Evolutionary conservation across 2,888 invertebrate species (phyloP), one percentile per base, ranked within the genome.

Genomic region (Atethmia centrago): DNA sequence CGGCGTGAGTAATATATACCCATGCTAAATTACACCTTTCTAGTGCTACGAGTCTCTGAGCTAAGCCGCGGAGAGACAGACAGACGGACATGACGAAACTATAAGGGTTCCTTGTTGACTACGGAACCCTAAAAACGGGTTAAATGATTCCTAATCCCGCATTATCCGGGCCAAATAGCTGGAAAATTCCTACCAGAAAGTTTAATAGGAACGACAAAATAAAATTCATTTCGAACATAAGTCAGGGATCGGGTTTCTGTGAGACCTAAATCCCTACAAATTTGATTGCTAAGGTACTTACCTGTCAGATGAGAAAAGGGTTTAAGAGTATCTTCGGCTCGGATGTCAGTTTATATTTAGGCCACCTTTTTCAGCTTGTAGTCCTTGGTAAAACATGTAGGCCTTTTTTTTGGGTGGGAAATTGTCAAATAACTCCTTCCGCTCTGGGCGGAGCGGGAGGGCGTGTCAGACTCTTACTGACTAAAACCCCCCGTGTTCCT

Each of bases 141-240:
- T 40, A 51, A 58, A 64, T 53, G 79, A 59, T 59, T 55, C 25
- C 45, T 67, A 61, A 79, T 51, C 53, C 53, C 49, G 28, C 51
- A 49, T 80, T 68, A 68, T 68, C 49, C 80, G 51, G 55, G 0
- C 28, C 72, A 55, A 63, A 55, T 59, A 67, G 28, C 56, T 25
- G 84, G 59, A 72, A 72, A 80, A 72, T 68, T 58, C 31, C 36
- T 36, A 36, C 28, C 40, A 51, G 12, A 63, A 67, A 79, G 45
- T 64, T 79, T 45, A 49, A 67, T 56, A 28, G 55, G 61, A 45
- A 59, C n/a, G 25, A 45, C 16, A 47, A 72, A 31, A 61, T 36
- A 42, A 68, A 65, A 65, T 47, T 51, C n/a, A 40, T 68, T 79
- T 68, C 19, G 56, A 55, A 42, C 14, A 3, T 19, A 25, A 74